phyloP scores from a whole-genome alignment of 2,888 invertebrate genomes.

The Ornithoptera alexandrae region DNA sequence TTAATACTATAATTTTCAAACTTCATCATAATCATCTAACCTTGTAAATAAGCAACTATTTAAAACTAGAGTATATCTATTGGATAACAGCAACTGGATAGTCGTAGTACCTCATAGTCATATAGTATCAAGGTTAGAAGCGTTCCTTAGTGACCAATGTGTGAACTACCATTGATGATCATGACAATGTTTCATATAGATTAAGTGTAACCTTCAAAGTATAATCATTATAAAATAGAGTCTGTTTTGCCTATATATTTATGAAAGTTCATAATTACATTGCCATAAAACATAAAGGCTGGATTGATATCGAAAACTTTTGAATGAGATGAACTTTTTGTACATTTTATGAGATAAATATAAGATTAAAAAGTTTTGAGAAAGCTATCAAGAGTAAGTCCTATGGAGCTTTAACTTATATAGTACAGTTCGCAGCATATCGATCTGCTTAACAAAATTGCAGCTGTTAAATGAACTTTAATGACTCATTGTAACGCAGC shows the following conservation, averaged over 20 bases:
- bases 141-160: too few relatives aligned
- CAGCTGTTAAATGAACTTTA: slow-evolving; percentile 24
- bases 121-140: too few relatives aligned
- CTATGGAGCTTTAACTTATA: slow-evolving; percentile 10
- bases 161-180: too few relatives aligned
- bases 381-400: slow-evolving; percentile 15
- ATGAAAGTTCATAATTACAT: too few relatives aligned
- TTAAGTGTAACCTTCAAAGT: slow-evolving; percentile 51
- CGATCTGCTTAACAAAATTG: slow-evolving; percentile 17
- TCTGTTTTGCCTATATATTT: too few relatives aligned
- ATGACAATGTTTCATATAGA: slow-evolving; percentile 39
- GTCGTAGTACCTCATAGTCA: too few relatives aligned
- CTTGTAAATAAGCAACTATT: too few relatives aligned
- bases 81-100: too few relatives aligned
- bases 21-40: too few relatives aligned
- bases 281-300: not conserved
- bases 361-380: slow-evolving; percentile 6
- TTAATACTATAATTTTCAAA: too few relatives aligned
- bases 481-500: slow-evolving; percentile 32
- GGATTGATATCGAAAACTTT: not conserved
- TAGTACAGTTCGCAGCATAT: slow-evolving; percentile 5
- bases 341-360: not conserved
- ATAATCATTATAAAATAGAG: not conserved
- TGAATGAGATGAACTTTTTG: not conserved
- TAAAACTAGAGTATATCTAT: too few relatives aligned